Evolutionary conservation across 1,140 invertebrate genomes (phyloP).

Genomic region (Tetragonula clypearis): DNA sequence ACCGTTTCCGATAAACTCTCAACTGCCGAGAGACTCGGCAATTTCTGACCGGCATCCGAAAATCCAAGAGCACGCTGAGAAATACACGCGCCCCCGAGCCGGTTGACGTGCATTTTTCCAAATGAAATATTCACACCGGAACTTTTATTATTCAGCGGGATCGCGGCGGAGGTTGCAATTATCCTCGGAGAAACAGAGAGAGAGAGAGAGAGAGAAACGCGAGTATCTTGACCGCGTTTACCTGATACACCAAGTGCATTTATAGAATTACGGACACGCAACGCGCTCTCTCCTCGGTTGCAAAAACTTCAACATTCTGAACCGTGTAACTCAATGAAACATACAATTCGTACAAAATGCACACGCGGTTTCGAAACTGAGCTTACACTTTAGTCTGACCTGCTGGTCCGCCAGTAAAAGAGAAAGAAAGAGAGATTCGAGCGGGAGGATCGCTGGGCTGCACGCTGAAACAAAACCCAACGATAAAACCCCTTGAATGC

Average conservation of each 20-base stretch:
- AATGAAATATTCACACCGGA: constrained; percentile 10
- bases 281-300: background rate
- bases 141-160: constrained; percentile 8
- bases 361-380: background rate
- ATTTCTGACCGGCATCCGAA: background rate
- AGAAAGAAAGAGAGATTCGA: background rate
- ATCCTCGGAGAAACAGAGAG: background rate
- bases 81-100: background rate
- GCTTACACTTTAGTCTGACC: background rate
- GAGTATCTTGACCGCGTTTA: background rate
- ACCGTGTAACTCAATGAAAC: constrained; percentile 7
- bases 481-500: background rate
- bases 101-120: constrained; percentile 9
- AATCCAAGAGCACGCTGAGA: background rate
- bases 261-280: background rate
- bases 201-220: background rate
- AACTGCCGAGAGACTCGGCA: background rate
- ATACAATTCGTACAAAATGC: background rate
- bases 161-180: constrained; percentile 28
- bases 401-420: background rate
- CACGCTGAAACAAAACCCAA: background rate
- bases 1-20: background rate
- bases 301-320: background rate
- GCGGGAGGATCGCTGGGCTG: background rate
- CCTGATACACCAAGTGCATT: background rate